Evolutionary conservation across 1,140 invertebrate genomes (phyloP), one percentile per base, ranked within the genome.

Genomic region (Platorchestia sp.): DNA sequence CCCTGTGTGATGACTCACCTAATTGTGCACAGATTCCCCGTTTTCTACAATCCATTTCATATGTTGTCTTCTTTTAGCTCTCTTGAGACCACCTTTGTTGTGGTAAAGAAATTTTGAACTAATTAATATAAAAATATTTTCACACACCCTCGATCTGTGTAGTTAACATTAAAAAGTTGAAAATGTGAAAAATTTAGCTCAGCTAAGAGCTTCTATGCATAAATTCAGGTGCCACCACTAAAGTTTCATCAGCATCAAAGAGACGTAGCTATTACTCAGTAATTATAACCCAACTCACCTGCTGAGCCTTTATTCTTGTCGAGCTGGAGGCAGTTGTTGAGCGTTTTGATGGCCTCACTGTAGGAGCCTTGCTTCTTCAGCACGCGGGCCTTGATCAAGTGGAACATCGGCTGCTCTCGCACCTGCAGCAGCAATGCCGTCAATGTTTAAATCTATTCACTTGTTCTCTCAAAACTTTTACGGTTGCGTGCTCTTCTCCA

Each of bases 401-500:
- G 98, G 97, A 99, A 99, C 96, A 99, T 97, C 0, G 99, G 98
- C 97, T 98, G 98, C 95, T 99, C 99, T 96, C 99, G 97, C 0
- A 99, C 97, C 97, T 98, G 95, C 19, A 41, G 43, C 87, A 44
- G 3, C 59, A 75, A 10, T 27, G 27, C n/a, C 19, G 47, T 75
- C 1, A 75, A 10, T 27, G 47, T 51, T 7, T 19, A 19, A 7
- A 51, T 51, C 19, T 51, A 7, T 19, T 51, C 6, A 51, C n/a
- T 51, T 51, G 6, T 19, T 51, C 47, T 51, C 19, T 51, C 47
- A 7, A 51, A 51, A 51, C 19, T 6, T 51, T 6, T 6, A 19
- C 47, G 47, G n/a, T n/a, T 51, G 19, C 47, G 47, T 7, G 19
- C 47, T 7, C 19, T 6, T 51, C 19, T 51, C 19, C 19, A 51